These are phyloP conservation scores for Eptesicus fuscus DNA, from an alignment of 2,113 vertebrate species.

Conservation along the genomic window DNA sequence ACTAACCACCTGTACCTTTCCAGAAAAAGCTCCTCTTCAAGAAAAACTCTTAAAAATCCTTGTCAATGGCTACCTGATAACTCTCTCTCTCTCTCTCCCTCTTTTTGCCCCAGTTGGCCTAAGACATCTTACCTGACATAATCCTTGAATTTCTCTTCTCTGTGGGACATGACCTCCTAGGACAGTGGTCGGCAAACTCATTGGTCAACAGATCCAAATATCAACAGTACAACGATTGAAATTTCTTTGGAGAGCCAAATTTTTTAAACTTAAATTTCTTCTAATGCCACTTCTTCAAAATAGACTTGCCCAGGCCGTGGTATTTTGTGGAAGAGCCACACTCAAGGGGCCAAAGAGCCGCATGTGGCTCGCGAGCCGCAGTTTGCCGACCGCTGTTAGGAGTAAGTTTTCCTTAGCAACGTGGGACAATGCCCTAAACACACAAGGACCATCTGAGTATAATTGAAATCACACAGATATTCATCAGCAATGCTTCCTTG, in stretches of 20 bases:
- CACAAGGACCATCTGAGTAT: neutral
- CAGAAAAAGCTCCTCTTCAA: neutral
- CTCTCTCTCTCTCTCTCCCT: neutral
- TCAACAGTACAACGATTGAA: no score
- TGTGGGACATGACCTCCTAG: no score
- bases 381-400: no score
- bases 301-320: no score
- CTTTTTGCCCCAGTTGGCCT: neutral
- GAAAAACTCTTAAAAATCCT: neutral
- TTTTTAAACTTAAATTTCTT: no score
- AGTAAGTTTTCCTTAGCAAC: neutral
- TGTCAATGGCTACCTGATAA: neutral
- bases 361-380: no score
- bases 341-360: no score
- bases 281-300: no score
- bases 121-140: neutral
- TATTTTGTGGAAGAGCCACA: no score
- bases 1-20: neutral
- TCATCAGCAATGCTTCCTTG: neutral
- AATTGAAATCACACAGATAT: neutral
- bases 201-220: no score
- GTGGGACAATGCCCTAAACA: neutral
- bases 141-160: neutral
- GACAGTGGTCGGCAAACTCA: neutral
- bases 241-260: no score